Base-by-base conservation (phyloP, 1,140 invertebrate species). In the Euura saliciscinereae region DNA sequence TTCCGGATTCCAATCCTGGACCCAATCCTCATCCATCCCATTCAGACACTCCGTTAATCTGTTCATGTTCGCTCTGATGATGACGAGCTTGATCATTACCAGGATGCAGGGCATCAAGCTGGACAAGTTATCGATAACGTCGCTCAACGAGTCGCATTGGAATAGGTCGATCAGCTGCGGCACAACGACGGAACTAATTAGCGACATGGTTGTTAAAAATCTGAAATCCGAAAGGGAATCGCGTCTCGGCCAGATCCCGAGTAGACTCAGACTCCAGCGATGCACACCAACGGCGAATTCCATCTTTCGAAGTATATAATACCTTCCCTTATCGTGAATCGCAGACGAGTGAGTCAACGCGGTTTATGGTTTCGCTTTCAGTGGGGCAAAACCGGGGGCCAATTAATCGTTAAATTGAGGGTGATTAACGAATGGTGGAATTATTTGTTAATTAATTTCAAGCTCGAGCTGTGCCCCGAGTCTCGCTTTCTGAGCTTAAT, bases 361-460 rank as follows among this genome's bases (percentile, higher is more conserved):
- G 28, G 28, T 28, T 28, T 28, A 28, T 28, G 28, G 28, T 28
- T 28, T 28, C 28, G 28, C 28, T 0, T 28, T 28, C 28, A 28
- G 28, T 28, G 28, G 28, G 0, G 28, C 28, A 28, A 28, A 28
- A 28, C 28, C 28, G 28, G 28, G 28, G 0, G 6, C 10, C 13
- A 59, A 59, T 59, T 59, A 6, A 59, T 59, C 13, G 51, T n/a
- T 8, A 59, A 59, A 59, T 59, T 3, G 51, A 11, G 11, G 46
- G 46, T n/a, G 46, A n/a, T 51, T 51, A 51, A n/a, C 46, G 11
- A 51, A 51, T 51, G 46, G 46, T 51, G 46, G 46, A 51, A 8
- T 51, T 8, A 51, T 51, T 51, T 51, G 46, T n/a, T 51, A 59
- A 59, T 59, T 59, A 59, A 59, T 59, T 59, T 59, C 51, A 59